Evolutionary conservation across 2,888 invertebrate species (phyloP).

Genomic region (Patella pellucida): DNA sequence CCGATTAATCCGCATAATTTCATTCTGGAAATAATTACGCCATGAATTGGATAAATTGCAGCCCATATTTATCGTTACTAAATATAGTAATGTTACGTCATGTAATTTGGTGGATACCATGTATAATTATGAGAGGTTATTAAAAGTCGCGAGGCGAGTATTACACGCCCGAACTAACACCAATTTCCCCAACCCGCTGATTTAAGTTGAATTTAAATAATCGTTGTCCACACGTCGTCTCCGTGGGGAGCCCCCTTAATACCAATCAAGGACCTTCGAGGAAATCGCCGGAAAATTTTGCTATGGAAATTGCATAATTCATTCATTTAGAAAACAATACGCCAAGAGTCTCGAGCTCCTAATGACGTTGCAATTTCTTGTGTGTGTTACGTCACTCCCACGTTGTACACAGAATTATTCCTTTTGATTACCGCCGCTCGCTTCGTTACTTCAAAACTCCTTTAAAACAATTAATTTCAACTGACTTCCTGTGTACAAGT

Average conservation of each 20-base stretch:
- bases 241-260: conserved; percentile 3
- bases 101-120: no score
- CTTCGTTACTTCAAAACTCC: not conserved
- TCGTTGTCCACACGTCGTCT: not conserved
- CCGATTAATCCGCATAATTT: no score
- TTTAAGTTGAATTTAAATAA: not conserved
- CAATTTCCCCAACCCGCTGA: not conserved
- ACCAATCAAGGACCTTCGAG: not conserved
- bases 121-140: no score
- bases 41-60: no score
- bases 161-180: not conserved
- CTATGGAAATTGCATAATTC: conserved; percentile 1
- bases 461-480: conserved; percentile 6
- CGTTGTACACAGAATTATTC: not conserved
- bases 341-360: not conserved
- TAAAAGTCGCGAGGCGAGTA: no score
- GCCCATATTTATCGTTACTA: no score
- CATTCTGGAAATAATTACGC: no score
- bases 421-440: not conserved
- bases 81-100: no score
- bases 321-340: not conserved
- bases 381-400: conserved; percentile 4
- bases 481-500: conserved; percentile 9
- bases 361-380: conserved; percentile 2
- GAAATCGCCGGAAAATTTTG: conserved; percentile 2